Evolutionary conservation across 2,113 vertebrate species (phyloP), one percentile per base, ranked within the genome.

Genomic region (Lepisosteus osseus): DNA sequence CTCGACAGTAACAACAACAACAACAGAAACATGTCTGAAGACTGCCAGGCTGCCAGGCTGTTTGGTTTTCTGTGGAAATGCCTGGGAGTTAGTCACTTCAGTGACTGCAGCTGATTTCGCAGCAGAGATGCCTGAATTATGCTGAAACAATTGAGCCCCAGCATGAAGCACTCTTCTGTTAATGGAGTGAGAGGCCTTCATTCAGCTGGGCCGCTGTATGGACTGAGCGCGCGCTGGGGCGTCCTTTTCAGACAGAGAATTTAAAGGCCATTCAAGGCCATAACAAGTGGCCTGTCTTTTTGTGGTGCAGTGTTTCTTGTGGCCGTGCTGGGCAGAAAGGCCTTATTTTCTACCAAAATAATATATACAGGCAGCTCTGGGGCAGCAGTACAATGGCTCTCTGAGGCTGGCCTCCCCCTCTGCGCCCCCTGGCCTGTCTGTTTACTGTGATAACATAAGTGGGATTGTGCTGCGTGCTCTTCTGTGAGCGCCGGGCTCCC

Each of bases 211-310:
- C 14, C 54, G 62, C 47, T 67, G 69, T 61, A 56, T 17, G 7
- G 56, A 13, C 67, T 61, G 63, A 29, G 54, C 4, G 15, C 29
- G 8, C 62, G 67, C 44, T 67, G 61, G 72, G 75, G 75, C 71
- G 47, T 77, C 66, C 72, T 70, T 69, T 72, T 72, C 70, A 75
- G 70, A 68, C 51, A 56, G 74, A 67, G 61, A 67, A 65, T 54
- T 70, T 68, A 71, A 71, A 74, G 66, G 54, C 65, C 68, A 65
- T 76, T 74, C 59, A 74, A 55, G 59, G 63, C 6, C 14, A 70
- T 71, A 68, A 76, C 65, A 67, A 76, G 65, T 9, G 59, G 62
- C 68, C 72, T 69, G 74, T 79, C 74, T 71, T 54, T 66, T 63
- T 76, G 41, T 67, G 54, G 59, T 45, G 64, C 71, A 69, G 17